Evolutionary conservation across 1,140 invertebrate species (phyloP).

Genomic region (Drosophila nannoptera): DNA sequence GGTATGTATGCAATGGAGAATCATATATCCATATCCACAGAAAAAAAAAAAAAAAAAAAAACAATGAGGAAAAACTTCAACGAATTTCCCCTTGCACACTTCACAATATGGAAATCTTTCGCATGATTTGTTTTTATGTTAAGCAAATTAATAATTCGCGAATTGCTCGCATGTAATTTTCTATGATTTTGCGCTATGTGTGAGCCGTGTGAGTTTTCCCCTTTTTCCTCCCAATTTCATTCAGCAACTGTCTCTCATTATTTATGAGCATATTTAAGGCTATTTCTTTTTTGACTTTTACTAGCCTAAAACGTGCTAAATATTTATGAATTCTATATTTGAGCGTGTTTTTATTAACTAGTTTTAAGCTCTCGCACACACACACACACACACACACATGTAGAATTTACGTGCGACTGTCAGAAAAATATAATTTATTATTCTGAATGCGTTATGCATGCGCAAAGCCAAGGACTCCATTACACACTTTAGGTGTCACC

Average conservation of each 20-base stretch:
- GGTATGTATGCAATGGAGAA: constrained; percentile 48
- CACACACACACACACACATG: no score
- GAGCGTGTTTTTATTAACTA: constrained; percentile 2
- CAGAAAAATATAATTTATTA: constrained; percentile 54
- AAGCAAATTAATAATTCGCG: constrained; percentile 5
- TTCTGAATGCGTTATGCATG: constrained; percentile 11
- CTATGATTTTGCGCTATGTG: neutral
- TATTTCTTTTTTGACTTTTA: constrained; percentile 17
- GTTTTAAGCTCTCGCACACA: constrained; percentile 3
- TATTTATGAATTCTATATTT: constrained; percentile 53
- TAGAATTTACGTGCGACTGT: neutral
- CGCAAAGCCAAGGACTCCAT: neutral
- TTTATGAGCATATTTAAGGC: constrained; percentile 52
- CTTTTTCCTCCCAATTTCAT: neutral
- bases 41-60: neutral
- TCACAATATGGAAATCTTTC: constrained; percentile 2
- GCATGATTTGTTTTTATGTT: constrained; percentile 28
- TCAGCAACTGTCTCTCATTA: constrained; percentile 27
- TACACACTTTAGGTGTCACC: constrained; percentile 5
- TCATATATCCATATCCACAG: neutral
- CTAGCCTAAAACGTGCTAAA: constrained; percentile 30
- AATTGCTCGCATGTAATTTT: constrained; percentile 37
- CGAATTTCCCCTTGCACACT: neutral
- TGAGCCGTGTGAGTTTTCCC: neutral
- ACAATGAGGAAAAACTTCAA: neutral